Percentiles rank a stretch among this genome's conserved stretches.
Conservation (phyloP, 2,888 invertebrate species). For the Penaeus monodon region DNA sequence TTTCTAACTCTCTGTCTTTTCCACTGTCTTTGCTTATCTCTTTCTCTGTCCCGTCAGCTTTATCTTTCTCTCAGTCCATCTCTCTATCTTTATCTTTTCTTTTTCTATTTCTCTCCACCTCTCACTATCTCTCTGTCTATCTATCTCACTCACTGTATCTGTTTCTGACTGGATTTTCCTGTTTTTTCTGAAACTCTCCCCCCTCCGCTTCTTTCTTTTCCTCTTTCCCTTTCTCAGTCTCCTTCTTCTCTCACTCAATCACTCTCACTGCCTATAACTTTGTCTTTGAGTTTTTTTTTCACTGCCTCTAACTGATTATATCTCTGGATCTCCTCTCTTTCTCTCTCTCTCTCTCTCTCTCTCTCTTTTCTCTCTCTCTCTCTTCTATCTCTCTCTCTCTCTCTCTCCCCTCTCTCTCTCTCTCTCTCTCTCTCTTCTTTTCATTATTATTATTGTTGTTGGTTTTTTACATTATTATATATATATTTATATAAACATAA, state of each 20-base stretch:
- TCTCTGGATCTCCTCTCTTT: conserved; percentile 6
- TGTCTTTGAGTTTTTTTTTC: too few relatives aligned
- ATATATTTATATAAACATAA: too few relatives aligned
- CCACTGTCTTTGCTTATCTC: not conserved
- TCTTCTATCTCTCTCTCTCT: conserved; percentile 22
- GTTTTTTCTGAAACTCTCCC: not conserved
- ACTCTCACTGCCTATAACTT: too few relatives aligned
- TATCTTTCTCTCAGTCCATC: not conserved
- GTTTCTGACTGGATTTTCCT: not conserved
- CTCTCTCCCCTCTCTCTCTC: too few relatives aligned
- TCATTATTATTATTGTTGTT: too few relatives aligned
- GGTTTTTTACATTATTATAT: too few relatives aligned
- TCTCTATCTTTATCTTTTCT: not conserved
- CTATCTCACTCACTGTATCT: not conserved
- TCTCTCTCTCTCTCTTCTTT: too few relatives aligned
- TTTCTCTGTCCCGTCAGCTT: too few relatives aligned
- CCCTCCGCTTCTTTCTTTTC: not conserved
- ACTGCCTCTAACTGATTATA: not conserved
- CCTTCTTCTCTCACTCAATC: not conserved
- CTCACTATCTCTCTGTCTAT: not conserved
- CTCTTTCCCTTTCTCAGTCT: not conserved
- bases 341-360: conserved; percentile 22
- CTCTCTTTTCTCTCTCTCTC: too few relatives aligned
- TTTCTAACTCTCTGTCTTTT: too few relatives aligned
- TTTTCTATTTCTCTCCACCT: not conserved